A percentile compares a stretch with the other conserved stretches of the same genome.
phyloP scores from a whole-genome alignment of 1,140 invertebrate species.

The Caenorhabditis tropicalis region DNA sequence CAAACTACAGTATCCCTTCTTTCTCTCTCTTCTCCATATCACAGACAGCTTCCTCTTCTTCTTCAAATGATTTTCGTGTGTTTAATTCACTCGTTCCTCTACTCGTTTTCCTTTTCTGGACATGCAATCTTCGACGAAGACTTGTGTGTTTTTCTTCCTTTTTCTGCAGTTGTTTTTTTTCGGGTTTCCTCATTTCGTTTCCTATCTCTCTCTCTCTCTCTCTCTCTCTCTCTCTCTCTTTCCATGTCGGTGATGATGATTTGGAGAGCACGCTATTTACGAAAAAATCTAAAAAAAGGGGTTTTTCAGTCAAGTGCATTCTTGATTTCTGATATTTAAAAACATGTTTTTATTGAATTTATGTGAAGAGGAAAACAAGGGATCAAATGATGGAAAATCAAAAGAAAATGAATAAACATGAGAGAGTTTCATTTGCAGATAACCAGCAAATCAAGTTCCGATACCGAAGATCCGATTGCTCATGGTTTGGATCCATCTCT shows the following conservation, averaged over 20 bases:
- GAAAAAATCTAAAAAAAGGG: not conserved
- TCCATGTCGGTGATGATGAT: not conserved
- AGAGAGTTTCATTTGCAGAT: conserved; percentile 63
- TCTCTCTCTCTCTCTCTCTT: too few species aligned
- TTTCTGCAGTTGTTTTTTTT: not conserved
- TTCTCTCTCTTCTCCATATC: too few species aligned
- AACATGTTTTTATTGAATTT: too few species aligned
- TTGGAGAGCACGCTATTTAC: not conserved
- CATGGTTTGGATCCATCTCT: conserved; percentile 67
- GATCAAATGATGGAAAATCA: conserved; percentile 41
- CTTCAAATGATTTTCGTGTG: not conserved
- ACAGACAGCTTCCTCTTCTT: not conserved
- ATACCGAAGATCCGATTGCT: conserved; percentile 62
- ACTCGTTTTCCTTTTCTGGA: not conserved
- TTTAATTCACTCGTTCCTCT: conserved; percentile 19
- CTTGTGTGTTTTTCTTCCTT: not conserved
- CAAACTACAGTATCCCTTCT: too few species aligned
- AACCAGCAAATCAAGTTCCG: conserved; percentile 59
- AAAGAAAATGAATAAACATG: conserved; percentile 48
- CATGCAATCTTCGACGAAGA: not conserved
- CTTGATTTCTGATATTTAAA: conserved; percentile 2
- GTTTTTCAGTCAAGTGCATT: not conserved
- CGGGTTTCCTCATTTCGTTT: not conserved
- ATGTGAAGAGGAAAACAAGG: not conserved
- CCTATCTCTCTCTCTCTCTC: too few species aligned